phyloP scores from a whole-genome alignment of 2,888 invertebrate genomes.

The Antheraea yamamai region DNA sequence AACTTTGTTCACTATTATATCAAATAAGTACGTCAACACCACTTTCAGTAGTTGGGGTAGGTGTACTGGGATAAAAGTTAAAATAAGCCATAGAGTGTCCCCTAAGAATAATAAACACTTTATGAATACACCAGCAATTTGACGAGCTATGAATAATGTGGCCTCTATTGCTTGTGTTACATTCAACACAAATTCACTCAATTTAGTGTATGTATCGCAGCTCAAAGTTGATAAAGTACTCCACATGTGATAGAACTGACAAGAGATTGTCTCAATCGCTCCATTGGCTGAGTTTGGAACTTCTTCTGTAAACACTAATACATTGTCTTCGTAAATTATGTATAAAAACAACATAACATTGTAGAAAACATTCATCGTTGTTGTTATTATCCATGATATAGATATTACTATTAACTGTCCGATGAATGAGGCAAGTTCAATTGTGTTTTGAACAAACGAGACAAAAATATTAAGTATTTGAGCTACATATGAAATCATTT shows the following conservation, averaged over 20 bases:
- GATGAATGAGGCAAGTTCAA: conserved; percentile 57
- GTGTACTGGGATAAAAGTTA: conserved; percentile 71
- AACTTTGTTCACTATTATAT: conserved; percentile 38
- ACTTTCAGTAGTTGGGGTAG: conserved; percentile 58
- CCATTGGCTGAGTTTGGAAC: conserved; percentile 55
- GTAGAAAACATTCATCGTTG: conserved; percentile 42
- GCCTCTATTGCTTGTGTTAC: conserved; percentile 45
- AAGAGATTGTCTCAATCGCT: conserved; percentile 34
- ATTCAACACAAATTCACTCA: conserved; percentile 37
- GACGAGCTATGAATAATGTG: conserved; percentile 45
- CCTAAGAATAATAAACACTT: conserved; percentile 60
- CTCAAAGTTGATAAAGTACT: conserved; percentile 41
- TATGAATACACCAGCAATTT: conserved; percentile 55
- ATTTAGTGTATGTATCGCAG: conserved; percentile 39
- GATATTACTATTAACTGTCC: conserved; percentile 65
- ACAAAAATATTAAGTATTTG: conserved; percentile 60
- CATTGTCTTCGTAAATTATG: conserved; percentile 74
- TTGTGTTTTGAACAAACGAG: conserved; percentile 50
- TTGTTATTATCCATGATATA: conserved; percentile 45
- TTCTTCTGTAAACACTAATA: conserved; percentile 64
- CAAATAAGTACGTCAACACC: conserved; percentile 44
- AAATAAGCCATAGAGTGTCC: conserved; percentile 64
- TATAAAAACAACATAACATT: conserved; percentile 57
- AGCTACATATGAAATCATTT: conserved; percentile 67
- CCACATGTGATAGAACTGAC: conserved; percentile 41